These are phyloP conservation scores for Rhinogobio ventralis DNA, from an alignment of 2,797 vertebrate genomes.

Conservation along the genomic window DNA sequence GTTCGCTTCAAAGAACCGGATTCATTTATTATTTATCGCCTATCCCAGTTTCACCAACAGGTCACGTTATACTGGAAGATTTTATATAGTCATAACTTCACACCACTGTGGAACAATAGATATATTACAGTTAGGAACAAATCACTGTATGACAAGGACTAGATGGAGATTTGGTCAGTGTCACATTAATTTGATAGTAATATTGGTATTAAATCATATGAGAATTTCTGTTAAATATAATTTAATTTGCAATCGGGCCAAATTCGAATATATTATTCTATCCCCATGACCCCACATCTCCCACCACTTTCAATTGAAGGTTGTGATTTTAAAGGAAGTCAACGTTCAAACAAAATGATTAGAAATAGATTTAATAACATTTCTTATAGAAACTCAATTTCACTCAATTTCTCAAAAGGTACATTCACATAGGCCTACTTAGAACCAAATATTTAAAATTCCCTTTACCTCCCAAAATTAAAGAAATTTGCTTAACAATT, in stretches of 20 bases:
- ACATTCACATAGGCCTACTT: background rate
- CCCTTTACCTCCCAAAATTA: no score
- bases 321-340: background rate
- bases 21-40: background rate
- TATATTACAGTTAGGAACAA: background rate
- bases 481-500: no score
- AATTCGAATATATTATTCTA: background rate
- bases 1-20: background rate
- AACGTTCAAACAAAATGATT: background rate
- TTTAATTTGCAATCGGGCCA: background rate
- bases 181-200: background rate
- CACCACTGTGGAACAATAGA: constrained; percentile 4
- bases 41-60: background rate
- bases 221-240: no score
- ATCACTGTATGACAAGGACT: background rate
- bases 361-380: background rate
- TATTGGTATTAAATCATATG: no score
- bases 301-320: background rate
- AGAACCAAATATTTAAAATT: no score
- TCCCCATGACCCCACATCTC: background rate
- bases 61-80: background rate
- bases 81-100: background rate
- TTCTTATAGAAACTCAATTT: background rate
- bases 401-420: background rate
- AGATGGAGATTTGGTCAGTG: constrained; percentile 21